phyloP scores from a whole-genome alignment of 2,113 vertebrate species.

The Podocnemis expansa region DNA sequence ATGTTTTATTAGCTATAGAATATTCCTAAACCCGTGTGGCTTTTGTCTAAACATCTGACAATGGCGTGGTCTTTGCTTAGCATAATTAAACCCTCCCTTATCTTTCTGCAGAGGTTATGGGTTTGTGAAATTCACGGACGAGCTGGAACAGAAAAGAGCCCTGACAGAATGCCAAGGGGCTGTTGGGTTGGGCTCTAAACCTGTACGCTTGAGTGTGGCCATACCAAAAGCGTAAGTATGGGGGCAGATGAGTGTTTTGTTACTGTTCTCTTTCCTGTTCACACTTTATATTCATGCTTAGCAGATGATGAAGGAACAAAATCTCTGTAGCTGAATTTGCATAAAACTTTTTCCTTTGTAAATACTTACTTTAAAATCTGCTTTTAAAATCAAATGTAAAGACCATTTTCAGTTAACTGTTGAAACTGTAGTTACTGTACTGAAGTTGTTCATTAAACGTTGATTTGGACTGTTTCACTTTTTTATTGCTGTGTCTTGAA shows the following conservation, averaged over 20 bases:
- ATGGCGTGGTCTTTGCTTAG: background rate
- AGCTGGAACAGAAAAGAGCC: slow-evolving; percentile 90
- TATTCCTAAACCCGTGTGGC: background rate
- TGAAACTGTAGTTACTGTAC: background rate
- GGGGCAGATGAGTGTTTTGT: background rate
- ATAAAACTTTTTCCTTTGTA: background rate
- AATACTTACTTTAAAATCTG: background rate
- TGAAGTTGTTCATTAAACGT: background rate
- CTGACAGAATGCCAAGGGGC: slow-evolving; percentile 91
- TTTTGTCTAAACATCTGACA: background rate
- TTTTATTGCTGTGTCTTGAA: background rate
- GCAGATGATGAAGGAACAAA: background rate
- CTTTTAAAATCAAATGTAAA: background rate
- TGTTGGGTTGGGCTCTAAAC: slow-evolving; percentile 87
- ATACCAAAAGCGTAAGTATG: slow-evolving; percentile 90
- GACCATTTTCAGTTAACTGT: background rate
- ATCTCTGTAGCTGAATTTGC: background rate
- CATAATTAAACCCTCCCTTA: background rate
- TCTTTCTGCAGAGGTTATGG: slow-evolving; percentile 87
- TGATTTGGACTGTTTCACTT: background rate
- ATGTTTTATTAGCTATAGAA: background rate
- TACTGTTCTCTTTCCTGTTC: background rate
- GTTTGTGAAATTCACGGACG: slow-evolving; percentile 95
- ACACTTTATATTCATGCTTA: background rate
- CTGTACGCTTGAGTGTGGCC: slow-evolving; percentile 90